These are phyloP conservation scores for Aphelocoma californica DNA, from an alignment of 2,797 vertebrate species.

Conservation along the genomic window DNA sequence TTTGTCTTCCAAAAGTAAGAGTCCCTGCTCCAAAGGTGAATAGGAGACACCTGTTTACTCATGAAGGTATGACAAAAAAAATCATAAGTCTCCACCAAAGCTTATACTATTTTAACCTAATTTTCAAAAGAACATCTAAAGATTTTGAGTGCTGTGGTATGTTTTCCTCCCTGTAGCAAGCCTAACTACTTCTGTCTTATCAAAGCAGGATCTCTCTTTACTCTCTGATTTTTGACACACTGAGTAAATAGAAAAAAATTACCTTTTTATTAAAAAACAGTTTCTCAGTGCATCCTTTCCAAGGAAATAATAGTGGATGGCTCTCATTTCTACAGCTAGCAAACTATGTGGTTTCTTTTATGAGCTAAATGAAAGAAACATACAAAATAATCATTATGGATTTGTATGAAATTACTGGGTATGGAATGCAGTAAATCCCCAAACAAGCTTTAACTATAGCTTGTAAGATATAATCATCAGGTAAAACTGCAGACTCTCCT, in stretches of 20 bases:
- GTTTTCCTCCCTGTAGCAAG: neutral
- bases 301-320: neutral
- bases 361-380: slow-evolving; percentile 59
- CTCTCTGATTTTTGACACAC: neutral
- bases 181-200: neutral
- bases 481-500: slow-evolving; percentile 4
- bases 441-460: slow-evolving; percentile 42
- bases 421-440: slow-evolving; percentile 64
- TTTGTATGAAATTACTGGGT: slow-evolving; percentile 63
- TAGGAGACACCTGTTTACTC: neutral
- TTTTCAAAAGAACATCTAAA: neutral
- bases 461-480: neutral
- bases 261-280: neutral
- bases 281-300: neutral
- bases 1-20: neutral
- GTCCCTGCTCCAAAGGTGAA: neutral
- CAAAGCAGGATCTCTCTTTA: neutral
- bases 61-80: neutral
- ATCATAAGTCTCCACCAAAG: neutral
- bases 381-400: slow-evolving; percentile 57
- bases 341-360: slow-evolving; percentile 57
- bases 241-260: neutral
- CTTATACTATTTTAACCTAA: neutral
- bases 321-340: neutral
- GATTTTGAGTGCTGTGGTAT: neutral